Conservation (phyloP, 2,888 invertebrate species). For the Heliconius erato region DNA sequence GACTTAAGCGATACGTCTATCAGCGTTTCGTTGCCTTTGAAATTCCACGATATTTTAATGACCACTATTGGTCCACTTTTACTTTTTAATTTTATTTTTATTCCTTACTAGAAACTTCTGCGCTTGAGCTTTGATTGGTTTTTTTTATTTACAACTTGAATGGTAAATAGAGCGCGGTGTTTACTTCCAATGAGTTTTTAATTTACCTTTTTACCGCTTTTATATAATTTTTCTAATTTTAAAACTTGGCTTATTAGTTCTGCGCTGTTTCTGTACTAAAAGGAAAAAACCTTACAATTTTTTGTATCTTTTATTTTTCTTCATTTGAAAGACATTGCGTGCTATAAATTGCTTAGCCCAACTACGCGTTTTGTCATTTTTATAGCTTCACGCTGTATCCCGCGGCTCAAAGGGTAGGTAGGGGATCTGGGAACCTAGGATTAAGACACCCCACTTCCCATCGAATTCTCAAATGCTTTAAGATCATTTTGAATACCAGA, state of each 20-base stretch:
- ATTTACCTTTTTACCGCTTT: constrained; percentile 52
- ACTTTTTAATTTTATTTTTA: constrained; percentile 52
- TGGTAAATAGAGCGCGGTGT: constrained; percentile 58
- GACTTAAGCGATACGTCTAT: constrained; percentile 43
- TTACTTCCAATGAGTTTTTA: constrained; percentile 57
- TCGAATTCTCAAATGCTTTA: too few species aligned
- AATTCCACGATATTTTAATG: constrained; percentile 85
- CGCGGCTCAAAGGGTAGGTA: too few species aligned
- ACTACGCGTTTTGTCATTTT: background rate
- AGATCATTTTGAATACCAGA: too few species aligned
- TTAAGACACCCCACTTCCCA: too few species aligned
- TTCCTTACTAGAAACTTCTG: constrained; percentile 56
- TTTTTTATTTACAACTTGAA: constrained; percentile 74
- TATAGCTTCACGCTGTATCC: too few species aligned
- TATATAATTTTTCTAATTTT: constrained; percentile 39
- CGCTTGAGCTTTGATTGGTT: constrained; percentile 53
- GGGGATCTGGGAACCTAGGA: too few species aligned
- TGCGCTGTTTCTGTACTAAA: background rate
- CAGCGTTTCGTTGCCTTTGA: constrained; percentile 61
- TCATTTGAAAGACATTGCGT: background rate
- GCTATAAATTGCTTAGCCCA: background rate
- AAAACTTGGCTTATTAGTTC: constrained; percentile 27
- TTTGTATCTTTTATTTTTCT: background rate
- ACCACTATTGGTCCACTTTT: constrained; percentile 80
- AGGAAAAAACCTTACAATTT: background rate